Base-by-base conservation (phyloP, 2,888 invertebrate genomes). In the Theretra japonica region DNA sequence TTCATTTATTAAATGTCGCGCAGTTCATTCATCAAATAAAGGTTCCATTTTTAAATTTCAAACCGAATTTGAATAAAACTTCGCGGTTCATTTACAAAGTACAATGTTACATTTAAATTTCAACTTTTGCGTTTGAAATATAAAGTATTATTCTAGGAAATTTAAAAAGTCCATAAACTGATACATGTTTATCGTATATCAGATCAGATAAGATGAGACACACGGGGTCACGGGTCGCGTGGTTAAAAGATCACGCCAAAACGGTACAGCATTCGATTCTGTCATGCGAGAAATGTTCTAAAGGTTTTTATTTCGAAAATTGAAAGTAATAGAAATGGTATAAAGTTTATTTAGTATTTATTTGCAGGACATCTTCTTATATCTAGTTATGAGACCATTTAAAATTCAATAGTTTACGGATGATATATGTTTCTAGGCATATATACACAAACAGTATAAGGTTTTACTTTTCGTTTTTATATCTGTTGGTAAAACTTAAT, bases 201-300 rank as follows among this genome's bases (percentile, higher is more conserved):
- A 41, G 62, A 65, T 71, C 71, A 56, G 71, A 57, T 71, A 53
- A 57, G 62, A 62, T 65, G 41, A 59, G 57, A 28, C 30, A 60
- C 76, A 70, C 72, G 77, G 53, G 86, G 86, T 86, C 85, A 80
- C 68, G 82, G 85, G 85, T 86, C 81, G 79, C 41, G 73, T 76
- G 77, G 76, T 73, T 75, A 75, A 75, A 77, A 79, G 80, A 83
- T 83, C 84, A 79, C 69, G 71, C 68, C 70, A 69, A 69, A 74
- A 71, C 72, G 62, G 75, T 76, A 70, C 70, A 74, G 76, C 73
- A 76, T 79, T 79, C 76, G 70, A 80, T 77, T 76, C 74, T 70
- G 70, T 70, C 58, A 25, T 70, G 58, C 48, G 48, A 57, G 41
- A 58, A 59, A 58, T 58, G 25, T 70, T 70, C 25, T 59, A 41